These are phyloP conservation scores for Rhyacophila evoluta DNA, from an alignment of 2,888 invertebrate genomes.

Conservation along the genomic window DNA sequence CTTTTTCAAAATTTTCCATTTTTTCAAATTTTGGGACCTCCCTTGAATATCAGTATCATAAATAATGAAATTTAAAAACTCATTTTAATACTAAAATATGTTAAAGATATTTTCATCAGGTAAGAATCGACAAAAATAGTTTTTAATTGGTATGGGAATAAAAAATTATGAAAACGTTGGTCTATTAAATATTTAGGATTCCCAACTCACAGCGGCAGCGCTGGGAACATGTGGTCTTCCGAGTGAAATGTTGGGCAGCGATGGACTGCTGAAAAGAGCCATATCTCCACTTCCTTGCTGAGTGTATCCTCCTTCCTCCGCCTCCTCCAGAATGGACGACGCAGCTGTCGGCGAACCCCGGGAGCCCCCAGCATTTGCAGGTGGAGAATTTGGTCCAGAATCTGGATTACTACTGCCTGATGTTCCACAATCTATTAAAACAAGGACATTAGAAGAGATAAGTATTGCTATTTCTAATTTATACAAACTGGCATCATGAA, in stretches of 20 bases:
- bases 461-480: too few relatives aligned
- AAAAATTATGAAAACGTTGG: too few relatives aligned
- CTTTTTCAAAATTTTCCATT: too few relatives aligned
- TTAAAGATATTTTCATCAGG: too few relatives aligned
- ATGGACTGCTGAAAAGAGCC: conserved; percentile 92
- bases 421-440: conserved; percentile 63
- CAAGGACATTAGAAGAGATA: conserved; percentile 28
- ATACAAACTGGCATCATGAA: too few relatives aligned
- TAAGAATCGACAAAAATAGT: too few relatives aligned
- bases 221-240: conserved; percentile 80
- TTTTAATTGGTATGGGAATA: too few relatives aligned
- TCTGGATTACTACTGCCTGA: conserved; percentile 74
- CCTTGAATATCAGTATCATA: too few relatives aligned
- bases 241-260: conserved; percentile 96
- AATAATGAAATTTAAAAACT: too few relatives aligned
- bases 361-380: conserved; percentile 64
- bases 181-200: too few relatives aligned
- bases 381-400: conserved; percentile 81
- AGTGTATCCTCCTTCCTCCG: conserved; percentile 76
- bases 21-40: too few relatives aligned
- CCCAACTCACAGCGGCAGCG: conserved; percentile 55
- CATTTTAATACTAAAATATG: too few relatives aligned
- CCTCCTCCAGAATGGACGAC: conserved; percentile 86
- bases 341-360: conserved; percentile 76
- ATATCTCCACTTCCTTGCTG: conserved; percentile 77